Conservation (phyloP, 2,797 vertebrate genomes). For the Tapera naevia region DNA sequence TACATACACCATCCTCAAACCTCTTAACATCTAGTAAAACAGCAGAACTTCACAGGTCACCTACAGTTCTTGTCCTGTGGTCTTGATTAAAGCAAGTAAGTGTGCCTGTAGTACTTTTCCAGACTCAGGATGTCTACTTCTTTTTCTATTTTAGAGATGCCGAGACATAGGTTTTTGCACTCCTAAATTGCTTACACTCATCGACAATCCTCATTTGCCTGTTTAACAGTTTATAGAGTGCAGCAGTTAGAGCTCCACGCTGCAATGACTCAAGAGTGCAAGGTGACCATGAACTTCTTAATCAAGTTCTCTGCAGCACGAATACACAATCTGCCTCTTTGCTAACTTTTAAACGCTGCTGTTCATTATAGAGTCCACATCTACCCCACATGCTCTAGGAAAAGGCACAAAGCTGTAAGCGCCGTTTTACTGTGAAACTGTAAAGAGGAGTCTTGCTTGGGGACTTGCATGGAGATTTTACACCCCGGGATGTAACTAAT, state of each 20-base stretch:
- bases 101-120: neutral
- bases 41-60: neutral
- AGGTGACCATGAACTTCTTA: rapidly evolving
- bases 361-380: neutral
- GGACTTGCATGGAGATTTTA: neutral
- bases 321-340: neutral
- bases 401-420: neutral
- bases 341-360: neutral
- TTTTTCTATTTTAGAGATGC: neutral
- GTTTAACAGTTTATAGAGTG: rapidly evolving
- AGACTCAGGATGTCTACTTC: neutral
- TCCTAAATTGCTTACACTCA: neutral
- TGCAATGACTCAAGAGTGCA: rapidly evolving
- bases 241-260: neutral
- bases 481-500: neutral
- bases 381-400: neutral
- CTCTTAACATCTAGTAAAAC: neutral
- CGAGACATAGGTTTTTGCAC: neutral
- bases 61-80: neutral
- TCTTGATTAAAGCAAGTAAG: neutral
- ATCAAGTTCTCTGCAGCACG: neutral
- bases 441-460: neutral
- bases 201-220: neutral
- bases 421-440: neutral
- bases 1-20: neutral